Evolutionary conservation across 1,140 invertebrate species (phyloP).

Genomic region (Pseudomyrmex gracilis): DNA sequence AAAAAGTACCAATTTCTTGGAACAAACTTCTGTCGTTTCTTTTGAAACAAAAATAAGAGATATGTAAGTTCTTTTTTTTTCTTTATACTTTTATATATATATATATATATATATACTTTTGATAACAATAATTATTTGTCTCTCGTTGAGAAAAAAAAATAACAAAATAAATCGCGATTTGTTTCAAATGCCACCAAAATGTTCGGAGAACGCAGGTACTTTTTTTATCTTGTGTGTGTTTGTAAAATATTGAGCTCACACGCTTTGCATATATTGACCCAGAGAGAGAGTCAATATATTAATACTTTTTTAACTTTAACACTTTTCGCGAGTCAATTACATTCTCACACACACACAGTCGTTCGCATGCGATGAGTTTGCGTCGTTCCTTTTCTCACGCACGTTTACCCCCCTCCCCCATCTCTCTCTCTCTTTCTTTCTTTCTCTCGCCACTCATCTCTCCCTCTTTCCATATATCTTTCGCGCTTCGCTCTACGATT

Average conservation of each 20-base stretch:
- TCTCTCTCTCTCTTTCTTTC: background rate
- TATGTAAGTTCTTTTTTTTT: no score
- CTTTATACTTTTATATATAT: no score
- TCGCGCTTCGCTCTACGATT: slow-evolving; percentile 63
- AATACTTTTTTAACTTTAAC: slow-evolving; percentile 35
- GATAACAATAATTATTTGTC: no score
- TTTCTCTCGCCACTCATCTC: background rate
- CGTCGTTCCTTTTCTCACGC: slow-evolving; percentile 9
- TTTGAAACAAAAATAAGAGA: no score
- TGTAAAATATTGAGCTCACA: slow-evolving; percentile 15
- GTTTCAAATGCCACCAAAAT: no score
- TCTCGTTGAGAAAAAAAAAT: no score
- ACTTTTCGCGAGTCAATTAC: slow-evolving; percentile 24
- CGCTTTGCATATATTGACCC: slow-evolving; percentile 33
- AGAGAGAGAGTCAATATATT: slow-evolving; percentile 53
- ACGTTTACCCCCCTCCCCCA: background rate
- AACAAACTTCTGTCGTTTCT: no score
- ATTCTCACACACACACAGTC: slow-evolving; percentile 20
- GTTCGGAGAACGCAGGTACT: no score
- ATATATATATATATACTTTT: no score
- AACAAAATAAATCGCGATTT: no score
- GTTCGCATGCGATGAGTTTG: slow-evolving; percentile 20
- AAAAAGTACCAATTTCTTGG: no score
- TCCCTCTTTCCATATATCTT: slow-evolving; percentile 18
- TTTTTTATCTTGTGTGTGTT: background rate